phyloP scores from a whole-genome alignment of 2,113 vertebrate species.

The Passer montanus region DNA sequence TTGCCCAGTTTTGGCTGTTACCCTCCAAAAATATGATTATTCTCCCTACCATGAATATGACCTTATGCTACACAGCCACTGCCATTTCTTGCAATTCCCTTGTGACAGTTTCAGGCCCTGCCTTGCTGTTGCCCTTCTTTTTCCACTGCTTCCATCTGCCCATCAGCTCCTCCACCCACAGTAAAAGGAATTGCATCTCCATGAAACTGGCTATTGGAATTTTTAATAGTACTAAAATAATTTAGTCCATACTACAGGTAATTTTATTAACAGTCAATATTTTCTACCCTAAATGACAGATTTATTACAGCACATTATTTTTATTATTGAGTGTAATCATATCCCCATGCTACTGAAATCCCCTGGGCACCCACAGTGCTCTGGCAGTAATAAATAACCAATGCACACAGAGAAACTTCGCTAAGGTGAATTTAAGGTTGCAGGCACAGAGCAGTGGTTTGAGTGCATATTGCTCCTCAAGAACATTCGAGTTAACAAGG shows the following conservation, averaged over 20 bases:
- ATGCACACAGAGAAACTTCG: slow-evolving; percentile 4
- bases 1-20: background rate
- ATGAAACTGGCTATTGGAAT: slow-evolving; percentile 35
- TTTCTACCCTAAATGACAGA: slow-evolving; percentile 61
- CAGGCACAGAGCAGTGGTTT: background rate
- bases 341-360: slow-evolving; percentile 59
- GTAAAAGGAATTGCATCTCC: slow-evolving; percentile 10
- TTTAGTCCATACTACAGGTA: slow-evolving; percentile 52
- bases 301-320: slow-evolving; percentile 66
- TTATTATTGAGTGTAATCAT: slow-evolving; percentile 66
- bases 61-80: background rate
- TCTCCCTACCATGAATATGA: background rate
- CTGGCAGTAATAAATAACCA: slow-evolving; percentile 62
- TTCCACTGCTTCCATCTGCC: background rate
- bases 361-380: slow-evolving; percentile 30
- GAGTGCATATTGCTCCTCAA: slow-evolving; percentile 32
- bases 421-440: slow-evolving; percentile 68
- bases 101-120: background rate
- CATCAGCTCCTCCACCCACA: background rate
- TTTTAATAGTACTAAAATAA: slow-evolving; percentile 59
- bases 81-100: background rate
- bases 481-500: slow-evolving; percentile 5
- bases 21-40: background rate
- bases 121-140: background rate
- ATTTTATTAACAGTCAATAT: slow-evolving; percentile 67